Conservation (phyloP, 2,888 invertebrate genomes). For the Branchellion lobata region DNA sequence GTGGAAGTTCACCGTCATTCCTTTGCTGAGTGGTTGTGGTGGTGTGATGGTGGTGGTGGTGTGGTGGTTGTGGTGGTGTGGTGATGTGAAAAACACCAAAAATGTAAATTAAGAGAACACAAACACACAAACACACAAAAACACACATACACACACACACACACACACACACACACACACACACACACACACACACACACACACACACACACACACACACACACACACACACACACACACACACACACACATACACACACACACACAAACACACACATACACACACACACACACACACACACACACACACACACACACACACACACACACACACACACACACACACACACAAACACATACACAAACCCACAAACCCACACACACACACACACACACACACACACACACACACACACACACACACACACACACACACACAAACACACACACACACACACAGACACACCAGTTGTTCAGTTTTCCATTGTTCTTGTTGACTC, state of each 20-base stretch:
- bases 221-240: constrained; percentile 15
- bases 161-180: background rate
- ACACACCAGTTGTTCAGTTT: too few species aligned
- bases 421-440: too few species aligned
- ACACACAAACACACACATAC: constrained; percentile 12
- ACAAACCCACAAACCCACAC: background rate
- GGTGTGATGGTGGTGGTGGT: too few species aligned
- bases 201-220: constrained; percentile 16
- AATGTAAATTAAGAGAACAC: constrained; percentile 12
- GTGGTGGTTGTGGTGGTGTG: too few species aligned
- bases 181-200: too few species aligned
- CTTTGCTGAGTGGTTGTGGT: too few species aligned
- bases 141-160: too few species aligned
- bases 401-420: background rate
- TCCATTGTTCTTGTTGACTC: constrained; percentile 69
- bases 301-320: background rate
- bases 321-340: constrained; percentile 5
- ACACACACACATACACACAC: constrained; percentile 17
- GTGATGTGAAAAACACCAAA: constrained; percentile 9
- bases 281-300: constrained; percentile 18
- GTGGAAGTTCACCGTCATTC: constrained; percentile 70
- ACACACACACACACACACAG: too few species aligned
- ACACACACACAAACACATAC: constrained; percentile 6
- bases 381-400: background rate
- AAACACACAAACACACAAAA: too few species aligned